Base-by-base conservation (phyloP, 1,140 invertebrate species). In the Helicoverpa armigera region DNA sequence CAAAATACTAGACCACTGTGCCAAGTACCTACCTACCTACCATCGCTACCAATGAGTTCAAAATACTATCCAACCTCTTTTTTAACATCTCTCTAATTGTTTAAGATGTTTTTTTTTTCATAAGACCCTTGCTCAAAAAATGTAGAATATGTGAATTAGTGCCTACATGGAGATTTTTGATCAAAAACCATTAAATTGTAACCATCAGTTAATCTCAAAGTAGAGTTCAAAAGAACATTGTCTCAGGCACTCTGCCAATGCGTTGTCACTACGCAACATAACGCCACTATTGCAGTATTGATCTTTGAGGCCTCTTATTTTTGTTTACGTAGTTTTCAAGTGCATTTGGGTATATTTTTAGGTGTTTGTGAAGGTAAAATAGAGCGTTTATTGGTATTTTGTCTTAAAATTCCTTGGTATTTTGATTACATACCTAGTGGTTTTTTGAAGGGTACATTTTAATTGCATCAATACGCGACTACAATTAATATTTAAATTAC, bases 241-340 rank as follows among this genome's bases (percentile, higher is more conserved):
- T 51, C 13, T 14, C 31, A 12, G 69, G 69, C 69, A 72, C 0
- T 29, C 10, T n/a, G 69, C 69, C 69, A 72, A 53, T 3, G 2
- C 0, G 4, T 31, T 43, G 69, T 54, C 50, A 31, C 50, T 31
- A 72, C 50, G 69, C 69, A 72, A 72, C 31, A 54, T 31, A 23
- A 2, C 12, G 14, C 0, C 7, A 72, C 7, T 72, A 54, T 72
- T 72, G 12, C 69, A 72, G 50, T 31, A 43, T 53, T 72, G 11
- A 18, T 43, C 58, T 31, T 29, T 4, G 11, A 23, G 14, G 69
- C 31, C 13, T 43, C 61, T 43, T 43, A 48, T 50, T 51, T 69
- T 51, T 72, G 69, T 72, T 72, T 72, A 54, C 69, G 18, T 14
- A 12, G n/a, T 51, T 72, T 23, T 53, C 69, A 72, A 53, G 50